Percentiles rank a stretch among this genome's conserved stretches.
Conservation (phyloP, 2,113 vertebrate genomes). For the Equus przewalskii region DNA sequence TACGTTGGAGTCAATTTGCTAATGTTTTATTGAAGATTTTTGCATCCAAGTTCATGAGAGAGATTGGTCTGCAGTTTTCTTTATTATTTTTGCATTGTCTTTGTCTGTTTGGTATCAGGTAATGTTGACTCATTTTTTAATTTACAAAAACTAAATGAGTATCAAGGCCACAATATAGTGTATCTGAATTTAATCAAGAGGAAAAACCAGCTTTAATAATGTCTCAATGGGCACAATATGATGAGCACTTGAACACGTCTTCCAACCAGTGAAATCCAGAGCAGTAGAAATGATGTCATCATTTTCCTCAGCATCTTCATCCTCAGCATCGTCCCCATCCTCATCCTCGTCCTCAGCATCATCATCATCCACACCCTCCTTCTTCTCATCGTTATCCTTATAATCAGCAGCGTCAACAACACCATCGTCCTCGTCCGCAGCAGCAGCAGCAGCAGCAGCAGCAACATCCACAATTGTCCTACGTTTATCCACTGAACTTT, state of each 20-base stretch:
- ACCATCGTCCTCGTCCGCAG: no score
- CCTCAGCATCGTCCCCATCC: neutral
- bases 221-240: rapidly evolving
- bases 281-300: rapidly evolving
- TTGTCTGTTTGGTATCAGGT: neutral
- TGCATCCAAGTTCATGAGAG: neutral
- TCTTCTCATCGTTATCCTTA: neutral
- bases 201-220: neutral
- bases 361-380: neutral
- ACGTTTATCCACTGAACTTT: rapidly evolving
- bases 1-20: neutral
- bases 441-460: rapidly evolving
- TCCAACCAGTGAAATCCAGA: neutral
- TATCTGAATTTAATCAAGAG: neutral
- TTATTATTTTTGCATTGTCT: no score
- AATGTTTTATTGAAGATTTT: neutral
- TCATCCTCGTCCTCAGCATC: no score
- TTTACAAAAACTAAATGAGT: neutral
- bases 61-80: rapidly evolving
- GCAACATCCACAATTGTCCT: rapidly evolving
- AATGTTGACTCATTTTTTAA: neutral
- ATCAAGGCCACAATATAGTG: rapidly evolving
- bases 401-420: rapidly evolving
- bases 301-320: no score
- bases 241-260: rapidly evolving